phyloP scores from a whole-genome alignment of 1,140 invertebrate genomes.

The Cataglyphis hispanica region DNA sequence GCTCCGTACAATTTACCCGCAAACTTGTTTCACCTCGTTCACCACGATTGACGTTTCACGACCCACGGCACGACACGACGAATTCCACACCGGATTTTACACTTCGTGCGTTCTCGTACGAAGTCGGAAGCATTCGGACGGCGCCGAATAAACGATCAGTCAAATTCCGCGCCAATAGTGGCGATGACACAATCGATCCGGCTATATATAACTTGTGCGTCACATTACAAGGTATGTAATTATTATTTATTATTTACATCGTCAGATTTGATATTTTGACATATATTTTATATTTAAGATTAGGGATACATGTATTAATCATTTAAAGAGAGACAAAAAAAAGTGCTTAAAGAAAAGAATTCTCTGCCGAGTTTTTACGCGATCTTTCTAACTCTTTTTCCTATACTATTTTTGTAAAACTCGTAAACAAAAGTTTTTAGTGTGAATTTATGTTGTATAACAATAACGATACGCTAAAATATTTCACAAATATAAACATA shows the following conservation, averaged over 20 bases:
- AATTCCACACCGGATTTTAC: neutral
- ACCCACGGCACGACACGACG: neutral
- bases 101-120: neutral
- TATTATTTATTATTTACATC: neutral
- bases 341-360: too few species aligned
- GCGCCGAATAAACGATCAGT: neutral
- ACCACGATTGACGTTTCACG: conserved; percentile 20
- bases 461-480: too few species aligned
- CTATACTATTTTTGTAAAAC: too few species aligned
- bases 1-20: neutral
- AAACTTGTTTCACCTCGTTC: neutral
- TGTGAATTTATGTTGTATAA: too few species aligned
- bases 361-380: too few species aligned
- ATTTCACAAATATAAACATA: too few species aligned
- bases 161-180: neutral
- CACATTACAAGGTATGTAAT: neutral
- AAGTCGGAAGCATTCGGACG: neutral
- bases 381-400: too few species aligned
- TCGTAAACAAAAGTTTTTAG: too few species aligned
- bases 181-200: neutral
- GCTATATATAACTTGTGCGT: conserved; percentile 35
- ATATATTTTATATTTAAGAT: too few species aligned
- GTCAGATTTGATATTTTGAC: neutral
- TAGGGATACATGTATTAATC: too few species aligned
- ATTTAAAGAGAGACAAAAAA: too few species aligned